A percentile compares a stretch with the other conserved stretches of the same genome.
Conservation (phyloP, 92 coral and sea anemone genomes). For the Paragorgia papillata region DNA sequence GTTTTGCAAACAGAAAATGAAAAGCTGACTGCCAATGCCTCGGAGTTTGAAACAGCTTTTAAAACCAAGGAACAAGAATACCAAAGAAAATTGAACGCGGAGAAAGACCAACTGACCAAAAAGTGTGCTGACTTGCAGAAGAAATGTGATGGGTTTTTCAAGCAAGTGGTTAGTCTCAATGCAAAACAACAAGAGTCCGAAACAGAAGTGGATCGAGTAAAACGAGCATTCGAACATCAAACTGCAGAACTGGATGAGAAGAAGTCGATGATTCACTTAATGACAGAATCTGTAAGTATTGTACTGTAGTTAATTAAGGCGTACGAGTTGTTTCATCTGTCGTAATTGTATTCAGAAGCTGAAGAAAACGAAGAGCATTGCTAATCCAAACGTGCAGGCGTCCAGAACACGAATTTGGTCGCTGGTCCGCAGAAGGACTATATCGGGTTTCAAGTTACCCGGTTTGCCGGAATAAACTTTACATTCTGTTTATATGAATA, state of each 20-base stretch:
- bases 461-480: too few species aligned
- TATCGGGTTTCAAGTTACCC: too few species aligned
- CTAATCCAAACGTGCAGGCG: too few species aligned
- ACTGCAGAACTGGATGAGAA: slow-evolving; percentile 71
- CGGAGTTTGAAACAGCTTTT: too few species aligned
- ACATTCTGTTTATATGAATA: too few species aligned
- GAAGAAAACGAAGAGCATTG: too few species aligned
- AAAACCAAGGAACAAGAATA: slow-evolving; percentile 43
- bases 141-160: slow-evolving; percentile 67
- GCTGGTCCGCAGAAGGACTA: too few species aligned
- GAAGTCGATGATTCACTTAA: slow-evolving; percentile 19
- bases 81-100: slow-evolving; percentile 61
- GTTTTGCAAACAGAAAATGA: too few species aligned
- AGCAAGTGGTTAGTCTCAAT: slow-evolving; percentile 45
- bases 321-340: too few species aligned
- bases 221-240: slow-evolving; percentile 75
- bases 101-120: slow-evolving; percentile 66
- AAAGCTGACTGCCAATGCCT: too few species aligned
- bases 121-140: slow-evolving; percentile 60
- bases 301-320: background rate
- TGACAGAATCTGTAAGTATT: slow-evolving; percentile 37
- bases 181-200: slow-evolving; percentile 57
- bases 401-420: too few species aligned
- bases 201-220: slow-evolving; percentile 72
- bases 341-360: too few species aligned